Evolutionary conservation across 2,113 vertebrate genomes (phyloP).

Genomic region (Narcine bancroftii): DNA sequence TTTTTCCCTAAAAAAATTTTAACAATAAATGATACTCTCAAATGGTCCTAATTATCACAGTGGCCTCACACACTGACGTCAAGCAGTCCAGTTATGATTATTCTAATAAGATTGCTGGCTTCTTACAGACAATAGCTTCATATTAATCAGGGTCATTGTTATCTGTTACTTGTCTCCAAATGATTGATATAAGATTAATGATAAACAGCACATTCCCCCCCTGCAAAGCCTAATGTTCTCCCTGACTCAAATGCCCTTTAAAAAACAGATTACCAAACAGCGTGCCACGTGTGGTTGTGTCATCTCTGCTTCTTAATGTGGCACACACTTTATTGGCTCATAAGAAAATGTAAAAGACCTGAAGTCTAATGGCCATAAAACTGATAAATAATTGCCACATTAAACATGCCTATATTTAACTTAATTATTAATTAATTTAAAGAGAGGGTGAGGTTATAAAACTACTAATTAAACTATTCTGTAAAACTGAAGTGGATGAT

Average conservation of each 20-base stretch:
- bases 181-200: constrained; percentile 36
- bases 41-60: neutral
- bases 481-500: constrained; percentile 60
- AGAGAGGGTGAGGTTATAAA: constrained; percentile 75
- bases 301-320: constrained; percentile 38
- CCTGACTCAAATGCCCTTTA: constrained; percentile 37
- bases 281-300: constrained; percentile 25
- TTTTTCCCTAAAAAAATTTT: neutral
- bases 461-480: constrained; percentile 75
- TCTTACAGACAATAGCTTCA: constrained; percentile 2
- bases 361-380: constrained; percentile 75
- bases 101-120: constrained; percentile 6
- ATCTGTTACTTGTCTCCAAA: constrained; percentile 35
- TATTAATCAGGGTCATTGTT: constrained; percentile 35
- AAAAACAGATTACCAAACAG: constrained; percentile 35
- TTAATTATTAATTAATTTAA: constrained; percentile 90
- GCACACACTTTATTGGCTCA: constrained; percentile 19
- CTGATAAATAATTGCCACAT: constrained; percentile 83
- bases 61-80: neutral
- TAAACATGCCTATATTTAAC: constrained; percentile 83
- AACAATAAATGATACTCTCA: neutral
- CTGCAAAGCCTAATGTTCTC: constrained; percentile 35
- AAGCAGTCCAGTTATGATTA: neutral
- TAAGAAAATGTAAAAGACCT: constrained; percentile 55
- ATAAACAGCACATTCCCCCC: constrained; percentile 29